These are phyloP conservation scores for Gadopsis marmoratus DNA, from an alignment of 2,797 vertebrate genomes.

Conservation along the genomic window DNA sequence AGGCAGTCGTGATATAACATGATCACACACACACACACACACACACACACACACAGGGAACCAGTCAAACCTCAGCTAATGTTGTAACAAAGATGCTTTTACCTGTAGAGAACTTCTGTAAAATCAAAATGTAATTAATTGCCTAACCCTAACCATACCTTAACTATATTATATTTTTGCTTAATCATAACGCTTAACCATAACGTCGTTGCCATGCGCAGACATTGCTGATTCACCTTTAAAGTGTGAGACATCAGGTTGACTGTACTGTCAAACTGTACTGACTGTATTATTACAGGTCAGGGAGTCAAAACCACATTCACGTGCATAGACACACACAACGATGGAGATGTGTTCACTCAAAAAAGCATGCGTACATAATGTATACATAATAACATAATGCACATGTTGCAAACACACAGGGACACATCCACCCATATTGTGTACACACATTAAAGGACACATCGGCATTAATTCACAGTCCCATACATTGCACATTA, in stretches of 20 bases:
- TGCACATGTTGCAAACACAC: neutral
- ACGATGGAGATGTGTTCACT: neutral
- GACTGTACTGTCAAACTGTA: neutral
- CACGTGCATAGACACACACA: neutral
- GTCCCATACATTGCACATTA: neutral
- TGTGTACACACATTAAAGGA: neutral
- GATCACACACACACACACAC: neutral
- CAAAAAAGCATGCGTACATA: neutral
- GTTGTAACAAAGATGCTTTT: neutral
- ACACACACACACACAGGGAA: neutral
- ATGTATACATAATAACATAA: neutral
- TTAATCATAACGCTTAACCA: too few relatives aligned
- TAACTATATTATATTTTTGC: neutral
- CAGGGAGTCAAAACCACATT: neutral
- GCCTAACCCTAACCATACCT: neutral
- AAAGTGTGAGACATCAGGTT: neutral
- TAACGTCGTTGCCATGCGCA: too few relatives aligned
- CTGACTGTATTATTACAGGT: neutral
- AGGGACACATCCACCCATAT: neutral
- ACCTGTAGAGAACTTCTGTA: neutral
- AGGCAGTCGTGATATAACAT: slow-evolving; percentile 30
- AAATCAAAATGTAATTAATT: neutral
- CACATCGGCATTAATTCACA: neutral
- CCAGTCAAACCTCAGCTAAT: slow-evolving; percentile 2
- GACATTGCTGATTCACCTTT: neutral